These are phyloP conservation scores for Plotosus lineatus DNA, from an alignment of 2,113 vertebrate genomes.

Conservation along the genomic window DNA sequence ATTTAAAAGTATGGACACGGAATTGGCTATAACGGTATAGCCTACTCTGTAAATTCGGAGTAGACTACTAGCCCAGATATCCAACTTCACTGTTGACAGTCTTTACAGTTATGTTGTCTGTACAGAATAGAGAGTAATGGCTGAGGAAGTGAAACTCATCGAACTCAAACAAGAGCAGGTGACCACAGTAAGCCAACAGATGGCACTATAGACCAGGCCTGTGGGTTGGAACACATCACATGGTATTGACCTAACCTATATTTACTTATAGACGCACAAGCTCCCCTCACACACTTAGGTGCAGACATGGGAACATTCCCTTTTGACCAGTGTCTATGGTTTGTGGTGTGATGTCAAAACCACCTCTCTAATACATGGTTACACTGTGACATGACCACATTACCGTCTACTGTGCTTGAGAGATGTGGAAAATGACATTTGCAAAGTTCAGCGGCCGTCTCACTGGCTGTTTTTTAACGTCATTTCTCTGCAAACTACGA, in stretches of 20 bases:
- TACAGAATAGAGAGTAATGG: background rate
- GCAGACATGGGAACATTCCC: constrained; percentile 37
- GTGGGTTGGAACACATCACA: constrained; percentile 7
- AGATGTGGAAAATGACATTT: constrained; percentile 29
- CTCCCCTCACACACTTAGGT: constrained; percentile 28
- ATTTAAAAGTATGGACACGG: background rate
- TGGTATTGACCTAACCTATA: constrained; percentile 53
- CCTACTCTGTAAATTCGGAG: background rate
- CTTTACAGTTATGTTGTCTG: background rate
- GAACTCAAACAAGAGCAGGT: background rate
- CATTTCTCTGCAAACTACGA: constrained; percentile 46
- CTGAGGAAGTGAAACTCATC: background rate
- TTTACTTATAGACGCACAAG: constrained; percentile 39
- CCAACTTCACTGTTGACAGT: background rate
- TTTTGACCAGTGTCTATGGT: constrained; percentile 35
- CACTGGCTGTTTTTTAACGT: constrained; percentile 3
- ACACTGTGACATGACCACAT: constrained; percentile 19
- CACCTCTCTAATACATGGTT: constrained; percentile 34
- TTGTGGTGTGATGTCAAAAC: constrained; percentile 34
- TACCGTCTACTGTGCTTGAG: constrained; percentile 22
- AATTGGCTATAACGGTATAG: background rate
- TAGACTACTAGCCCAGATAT: background rate
- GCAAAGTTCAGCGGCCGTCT: constrained; percentile 39
- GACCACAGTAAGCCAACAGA: constrained; percentile 34
- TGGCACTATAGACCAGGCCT: constrained; percentile 36